A percentile compares a stretch with the other conserved stretches of the same genome.
These are phyloP conservation scores for Cataglyphis cursor DNA, from an alignment of 2,888 invertebrate genomes.

Conservation along the genomic window DNA sequence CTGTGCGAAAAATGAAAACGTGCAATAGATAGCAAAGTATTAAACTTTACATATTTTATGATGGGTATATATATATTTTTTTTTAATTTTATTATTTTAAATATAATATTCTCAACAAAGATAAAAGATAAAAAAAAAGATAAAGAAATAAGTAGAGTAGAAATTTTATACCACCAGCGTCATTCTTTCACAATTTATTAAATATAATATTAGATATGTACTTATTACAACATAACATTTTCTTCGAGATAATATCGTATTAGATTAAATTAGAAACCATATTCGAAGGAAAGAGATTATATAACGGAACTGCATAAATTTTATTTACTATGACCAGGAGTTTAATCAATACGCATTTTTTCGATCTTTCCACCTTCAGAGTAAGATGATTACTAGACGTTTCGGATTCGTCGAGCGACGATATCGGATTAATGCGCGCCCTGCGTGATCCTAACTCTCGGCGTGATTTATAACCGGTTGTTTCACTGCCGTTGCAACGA, in stretches of 20 bases:
- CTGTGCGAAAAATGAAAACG: background rate
- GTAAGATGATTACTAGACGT: background rate
- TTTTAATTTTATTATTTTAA: constrained; percentile 2
- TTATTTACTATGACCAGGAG: background rate
- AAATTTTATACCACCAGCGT: background rate
- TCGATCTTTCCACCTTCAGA: background rate
- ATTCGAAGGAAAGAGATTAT: background rate
- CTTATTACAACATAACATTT: background rate
- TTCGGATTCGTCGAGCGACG: constrained; percentile 14
- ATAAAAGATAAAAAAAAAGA: background rate
- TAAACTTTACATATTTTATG: background rate
- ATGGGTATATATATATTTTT: background rate
- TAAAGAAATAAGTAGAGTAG: background rate
- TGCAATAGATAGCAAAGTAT: background rate
- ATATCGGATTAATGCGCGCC: constrained; percentile 56
- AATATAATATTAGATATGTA: background rate
- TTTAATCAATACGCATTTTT: background rate
- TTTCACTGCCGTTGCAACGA: constrained; percentile 64
- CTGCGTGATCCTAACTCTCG: constrained; percentile 59
- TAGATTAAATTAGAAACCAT: background rate
- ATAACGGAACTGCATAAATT: background rate
- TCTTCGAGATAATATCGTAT: background rate
- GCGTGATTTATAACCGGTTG: constrained; percentile 68
- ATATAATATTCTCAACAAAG: background rate
- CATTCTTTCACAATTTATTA: background rate